Evolutionary conservation across 2,888 invertebrate genomes (phyloP).

Genomic region (Sycophila texana): DNA sequence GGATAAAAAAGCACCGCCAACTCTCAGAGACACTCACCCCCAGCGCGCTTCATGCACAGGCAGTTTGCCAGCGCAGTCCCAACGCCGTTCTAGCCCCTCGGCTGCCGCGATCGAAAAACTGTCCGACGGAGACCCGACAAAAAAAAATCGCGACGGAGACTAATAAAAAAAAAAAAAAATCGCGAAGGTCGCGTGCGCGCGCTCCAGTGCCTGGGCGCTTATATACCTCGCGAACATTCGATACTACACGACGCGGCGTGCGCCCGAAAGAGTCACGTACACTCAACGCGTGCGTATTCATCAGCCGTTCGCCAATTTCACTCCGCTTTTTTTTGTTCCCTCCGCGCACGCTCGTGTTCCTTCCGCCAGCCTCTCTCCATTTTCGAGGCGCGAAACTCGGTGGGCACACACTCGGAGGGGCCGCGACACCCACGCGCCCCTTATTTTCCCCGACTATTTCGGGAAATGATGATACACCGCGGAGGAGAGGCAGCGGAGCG

Average conservation of each 20-base stretch:
- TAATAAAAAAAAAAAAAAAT: no score
- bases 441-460: constrained; percentile 70
- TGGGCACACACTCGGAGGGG: constrained; percentile 2
- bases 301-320: constrained; percentile 29
- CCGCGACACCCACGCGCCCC: constrained; percentile 52
- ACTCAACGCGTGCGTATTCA: constrained; percentile 14
- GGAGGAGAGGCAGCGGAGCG: constrained; percentile 21
- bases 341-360: neutral
- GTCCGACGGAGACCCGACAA: neutral
- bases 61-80: no score
- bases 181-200: neutral
- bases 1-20: no score
- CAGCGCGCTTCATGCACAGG: no score
- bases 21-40: no score
- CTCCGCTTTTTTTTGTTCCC: constrained; percentile 16
- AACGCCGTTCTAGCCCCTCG: no score
- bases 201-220: neutral
- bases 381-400: constrained; percentile 36
- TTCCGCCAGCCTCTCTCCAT: constrained; percentile 32
- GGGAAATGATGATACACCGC: constrained; percentile 70
- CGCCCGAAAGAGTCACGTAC: constrained; percentile 2
- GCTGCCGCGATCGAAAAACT: neutral
- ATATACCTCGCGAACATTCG: constrained; percentile 35
- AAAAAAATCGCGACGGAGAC: neutral
- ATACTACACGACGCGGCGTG: constrained; percentile 1